Evolutionary conservation across 2,113 vertebrate species (phyloP).

Genomic region (Leptobrachium ailaonicum): DNA sequence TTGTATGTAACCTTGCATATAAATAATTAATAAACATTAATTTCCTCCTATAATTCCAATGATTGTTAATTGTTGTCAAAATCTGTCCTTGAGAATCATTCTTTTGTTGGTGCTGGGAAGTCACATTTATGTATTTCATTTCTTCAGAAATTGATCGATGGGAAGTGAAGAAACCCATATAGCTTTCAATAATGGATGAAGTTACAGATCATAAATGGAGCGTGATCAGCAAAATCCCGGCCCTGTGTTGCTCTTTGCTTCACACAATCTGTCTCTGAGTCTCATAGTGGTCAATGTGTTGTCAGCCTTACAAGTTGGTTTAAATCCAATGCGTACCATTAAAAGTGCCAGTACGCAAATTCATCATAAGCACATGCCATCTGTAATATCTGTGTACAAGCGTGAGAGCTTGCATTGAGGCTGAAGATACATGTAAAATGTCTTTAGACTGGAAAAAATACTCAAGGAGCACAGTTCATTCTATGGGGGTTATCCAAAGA

Average conservation of each 20-base stretch:
- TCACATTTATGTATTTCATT: slow-evolving; percentile 38
- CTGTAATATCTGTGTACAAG: no score
- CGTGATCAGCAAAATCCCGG: slow-evolving; percentile 26
- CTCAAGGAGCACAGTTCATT: no score
- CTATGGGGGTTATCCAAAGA: no score
- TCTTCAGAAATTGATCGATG: slow-evolving; percentile 40
- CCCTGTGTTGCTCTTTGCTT: background rate
- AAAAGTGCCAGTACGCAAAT: no score
- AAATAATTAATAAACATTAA: slow-evolving; percentile 18
- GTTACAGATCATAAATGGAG: slow-evolving; percentile 33
- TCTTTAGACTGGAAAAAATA: no score
- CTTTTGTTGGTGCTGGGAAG: slow-evolving; percentile 24
- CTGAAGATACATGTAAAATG: no score
- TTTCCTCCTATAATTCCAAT: slow-evolving; percentile 3
- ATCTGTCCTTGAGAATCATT: slow-evolving; percentile 18
- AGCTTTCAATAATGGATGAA: slow-evolving; percentile 40
- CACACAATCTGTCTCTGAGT: background rate
- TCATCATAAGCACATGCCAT: no score
- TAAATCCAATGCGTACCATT: background rate
- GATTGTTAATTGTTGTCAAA: slow-evolving; percentile 24
- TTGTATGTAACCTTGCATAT: background rate
- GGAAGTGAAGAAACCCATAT: slow-evolving; percentile 4
- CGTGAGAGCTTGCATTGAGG: no score
- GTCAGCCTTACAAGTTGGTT: background rate
- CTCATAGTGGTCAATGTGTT: background rate